Conservation (phyloP, 23 tunicate species). For the Halocynthia roretzi region DNA sequence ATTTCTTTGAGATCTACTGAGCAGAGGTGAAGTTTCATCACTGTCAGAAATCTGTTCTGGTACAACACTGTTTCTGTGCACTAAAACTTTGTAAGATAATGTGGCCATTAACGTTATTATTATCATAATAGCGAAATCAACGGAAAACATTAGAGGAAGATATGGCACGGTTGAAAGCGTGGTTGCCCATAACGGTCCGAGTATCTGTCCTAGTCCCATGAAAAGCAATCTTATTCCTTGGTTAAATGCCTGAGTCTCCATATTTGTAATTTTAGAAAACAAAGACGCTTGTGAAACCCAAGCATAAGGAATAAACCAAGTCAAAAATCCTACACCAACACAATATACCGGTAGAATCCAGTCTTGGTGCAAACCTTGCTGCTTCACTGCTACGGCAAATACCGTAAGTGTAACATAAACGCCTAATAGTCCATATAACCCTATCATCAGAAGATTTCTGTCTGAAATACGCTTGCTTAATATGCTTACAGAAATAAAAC, state of each 20-base stretch:
- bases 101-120: slow-evolving; percentile 1
- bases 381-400: not conserved
- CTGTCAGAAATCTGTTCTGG: not conserved
- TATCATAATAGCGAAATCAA: not conserved
- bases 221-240: slow-evolving; percentile 8
- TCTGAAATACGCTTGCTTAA: slow-evolving; percentile 13
- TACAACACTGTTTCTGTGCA: not conserved
- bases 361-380: not conserved
- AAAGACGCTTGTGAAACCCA: slow-evolving; percentile 25
- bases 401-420: slow-evolving; percentile 4
- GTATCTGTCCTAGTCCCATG: slow-evolving; percentile 23
- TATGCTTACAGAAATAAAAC: slow-evolving; percentile 1
- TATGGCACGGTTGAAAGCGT: not conserved
- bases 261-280: slow-evolving; percentile 26
- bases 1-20: not conserved
- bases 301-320: slow-evolving; percentile 1
- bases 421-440: not conserved
- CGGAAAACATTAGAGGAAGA: slow-evolving; percentile 14
- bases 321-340: not conserved
- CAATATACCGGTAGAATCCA: slow-evolving; percentile 19
- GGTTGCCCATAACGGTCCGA: slow-evolving; percentile 24
- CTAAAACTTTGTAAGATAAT: slow-evolving; percentile 6
- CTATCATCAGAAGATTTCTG: not conserved
- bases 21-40: slow-evolving; percentile 9
- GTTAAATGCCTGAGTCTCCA: slow-evolving; percentile 17